Evolutionary conservation across 2,888 invertebrate genomes (phyloP).

Genomic region (Aspidiotus destructor): DNA sequence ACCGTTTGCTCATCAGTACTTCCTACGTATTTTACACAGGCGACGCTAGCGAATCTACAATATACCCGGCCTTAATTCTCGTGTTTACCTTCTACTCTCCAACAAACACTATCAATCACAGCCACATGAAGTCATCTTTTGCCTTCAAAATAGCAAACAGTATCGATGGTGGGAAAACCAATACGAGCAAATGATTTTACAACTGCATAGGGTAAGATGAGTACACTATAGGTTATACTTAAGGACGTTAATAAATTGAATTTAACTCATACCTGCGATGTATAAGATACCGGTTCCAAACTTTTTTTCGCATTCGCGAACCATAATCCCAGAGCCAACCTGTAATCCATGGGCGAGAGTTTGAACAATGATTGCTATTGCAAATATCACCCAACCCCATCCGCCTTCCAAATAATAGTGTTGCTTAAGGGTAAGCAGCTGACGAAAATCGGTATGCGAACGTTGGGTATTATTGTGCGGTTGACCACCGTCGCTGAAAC

Average conservation of each 20-base stretch:
- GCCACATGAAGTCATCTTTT: no score
- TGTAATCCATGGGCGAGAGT: conserved; percentile 66
- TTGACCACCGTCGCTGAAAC: conserved; percentile 41
- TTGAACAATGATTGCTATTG: conserved; percentile 62
- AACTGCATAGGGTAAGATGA: no score
- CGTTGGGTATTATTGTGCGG: conserved; percentile 37
- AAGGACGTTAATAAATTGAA: background rate
- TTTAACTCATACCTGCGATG: conserved; percentile 37
- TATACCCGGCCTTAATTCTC: no score
- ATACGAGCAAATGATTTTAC: no score
- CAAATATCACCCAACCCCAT: conserved; percentile 75
- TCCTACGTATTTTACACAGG: no score
- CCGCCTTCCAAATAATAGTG: conserved; percentile 82
- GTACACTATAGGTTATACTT: no score
- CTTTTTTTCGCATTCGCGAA: conserved; percentile 52
- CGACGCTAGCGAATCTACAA: no score
- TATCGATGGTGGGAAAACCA: no score
- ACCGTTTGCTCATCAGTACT: no score
- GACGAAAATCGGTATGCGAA: conserved; percentile 34
- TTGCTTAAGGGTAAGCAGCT: conserved; percentile 47
- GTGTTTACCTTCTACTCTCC: no score
- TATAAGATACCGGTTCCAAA: conserved; percentile 36
- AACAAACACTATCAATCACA: no score
- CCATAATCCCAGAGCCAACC: conserved; percentile 53
- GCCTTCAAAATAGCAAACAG: no score